phyloP scores from a whole-genome alignment of 1,140 invertebrate genomes.

The Trachymyrmex septentrionalis region DNA sequence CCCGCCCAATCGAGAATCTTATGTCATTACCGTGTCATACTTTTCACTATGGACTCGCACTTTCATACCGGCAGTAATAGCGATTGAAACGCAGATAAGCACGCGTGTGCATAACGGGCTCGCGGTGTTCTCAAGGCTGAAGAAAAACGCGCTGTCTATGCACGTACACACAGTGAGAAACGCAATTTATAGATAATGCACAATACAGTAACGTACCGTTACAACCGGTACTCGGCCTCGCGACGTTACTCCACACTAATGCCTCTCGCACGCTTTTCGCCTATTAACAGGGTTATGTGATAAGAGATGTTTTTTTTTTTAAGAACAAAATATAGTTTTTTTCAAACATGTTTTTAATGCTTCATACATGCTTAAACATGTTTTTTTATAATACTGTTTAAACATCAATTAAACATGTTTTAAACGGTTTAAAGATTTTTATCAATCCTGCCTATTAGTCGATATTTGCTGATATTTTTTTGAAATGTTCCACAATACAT shows the following conservation, averaged over 20 bases:
- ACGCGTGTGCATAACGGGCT: slow-evolving; percentile 48
- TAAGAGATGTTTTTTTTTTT: too few species aligned
- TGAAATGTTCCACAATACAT: neutral
- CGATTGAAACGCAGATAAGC: slow-evolving; percentile 51
- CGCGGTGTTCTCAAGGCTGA: slow-evolving; percentile 58
- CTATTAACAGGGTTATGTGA: slow-evolving; percentile 33
- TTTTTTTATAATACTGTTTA: too few species aligned
- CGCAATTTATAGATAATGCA: slow-evolving; percentile 64
- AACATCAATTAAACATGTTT: too few species aligned
- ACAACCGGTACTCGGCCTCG: slow-evolving; percentile 61
- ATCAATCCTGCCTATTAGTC: too few species aligned
- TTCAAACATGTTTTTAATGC: too few species aligned
- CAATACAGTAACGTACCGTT: slow-evolving; percentile 64
- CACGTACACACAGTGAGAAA: slow-evolving; percentile 55
- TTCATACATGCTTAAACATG: too few species aligned
- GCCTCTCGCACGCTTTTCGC: slow-evolving; percentile 47
- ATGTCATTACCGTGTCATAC: slow-evolving; percentile 60
- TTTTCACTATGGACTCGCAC: slow-evolving; percentile 52
- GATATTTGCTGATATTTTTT: too few species aligned
- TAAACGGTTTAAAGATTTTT: too few species aligned
- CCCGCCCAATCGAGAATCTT: slow-evolving; percentile 12
- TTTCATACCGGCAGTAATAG: slow-evolving; percentile 59
- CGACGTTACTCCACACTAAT: slow-evolving; percentile 49
- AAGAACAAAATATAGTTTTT: too few species aligned
- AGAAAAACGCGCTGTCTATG: slow-evolving; percentile 58